Conservation (phyloP, 2,113 vertebrate species). For the Aphyosemion australe region DNA sequence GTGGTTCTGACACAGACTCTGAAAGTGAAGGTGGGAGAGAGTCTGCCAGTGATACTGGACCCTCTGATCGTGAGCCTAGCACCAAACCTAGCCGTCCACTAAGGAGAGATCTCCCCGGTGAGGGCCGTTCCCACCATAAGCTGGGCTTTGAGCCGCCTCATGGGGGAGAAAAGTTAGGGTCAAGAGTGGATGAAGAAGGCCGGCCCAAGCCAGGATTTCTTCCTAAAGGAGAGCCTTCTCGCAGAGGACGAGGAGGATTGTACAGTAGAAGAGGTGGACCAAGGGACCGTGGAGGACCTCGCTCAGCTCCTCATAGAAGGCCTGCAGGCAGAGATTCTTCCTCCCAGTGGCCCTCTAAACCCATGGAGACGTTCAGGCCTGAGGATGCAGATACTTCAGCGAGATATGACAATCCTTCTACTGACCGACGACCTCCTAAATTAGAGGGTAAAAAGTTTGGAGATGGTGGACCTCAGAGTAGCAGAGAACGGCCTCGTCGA, state of each 20-base stretch:
- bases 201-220: slow-evolving; percentile 93
- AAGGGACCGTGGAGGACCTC: slow-evolving; percentile 87
- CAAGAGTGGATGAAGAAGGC: slow-evolving; percentile 82
- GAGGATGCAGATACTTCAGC: slow-evolving; percentile 72
- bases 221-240: slow-evolving; percentile 92
- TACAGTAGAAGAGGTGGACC: slow-evolving; percentile 86
- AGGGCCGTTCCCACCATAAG: slow-evolving; percentile 66
- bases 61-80: slow-evolving; percentile 91
- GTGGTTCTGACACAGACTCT: slow-evolving; percentile 95
- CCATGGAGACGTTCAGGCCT: slow-evolving; percentile 83
- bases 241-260: slow-evolving; percentile 90
- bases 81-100: slow-evolving; percentile 85
- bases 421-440: slow-evolving; percentile 85
- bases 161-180: slow-evolving; percentile 60
- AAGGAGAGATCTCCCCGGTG: slow-evolving; percentile 71
- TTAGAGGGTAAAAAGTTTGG: slow-evolving; percentile 87
- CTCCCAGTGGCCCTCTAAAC: slow-evolving; percentile 92
- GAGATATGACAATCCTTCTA: slow-evolving; percentile 68
- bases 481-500: slow-evolving; percentile 89
- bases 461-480: slow-evolving; percentile 84
- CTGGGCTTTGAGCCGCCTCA: slow-evolving; percentile 68
- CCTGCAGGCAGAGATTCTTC: slow-evolving; percentile 83
- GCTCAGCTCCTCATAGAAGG: slow-evolving; percentile 85
- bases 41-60: slow-evolving; percentile 92
- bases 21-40: slow-evolving; percentile 93